Base-by-base conservation (phyloP, 2,888 invertebrate species). In the Villa cingulata region DNA sequence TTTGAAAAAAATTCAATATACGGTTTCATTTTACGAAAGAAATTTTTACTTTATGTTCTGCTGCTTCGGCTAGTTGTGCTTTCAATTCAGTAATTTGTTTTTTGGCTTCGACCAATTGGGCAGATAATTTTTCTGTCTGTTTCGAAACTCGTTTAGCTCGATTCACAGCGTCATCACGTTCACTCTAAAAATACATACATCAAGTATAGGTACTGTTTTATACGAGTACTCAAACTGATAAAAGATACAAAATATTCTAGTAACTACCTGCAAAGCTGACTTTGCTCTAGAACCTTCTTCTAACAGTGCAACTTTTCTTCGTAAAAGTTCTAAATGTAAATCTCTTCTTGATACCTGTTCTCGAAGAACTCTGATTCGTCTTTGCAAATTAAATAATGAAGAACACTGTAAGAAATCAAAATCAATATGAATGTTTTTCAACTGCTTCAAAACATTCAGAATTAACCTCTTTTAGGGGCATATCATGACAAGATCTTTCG, bases 331-430 rank as follows among this genome's bases (percentile, higher is more conserved):
- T 61, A 94, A 71, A 64, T 95, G 94, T 37, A 94, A 74, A 63
- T 95, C 95, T 59, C 91, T 83, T 48, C 91, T 79, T 62, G 92
- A 91, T 29, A 94, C 73, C 65, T 95, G 92, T 63, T 94, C 94
- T 43, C 91, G 76, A 15, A 92, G 70, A 9, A 85, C 84, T 55
- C 90, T 79, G 36, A 90, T 82, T 53, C 91, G 77, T 51, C 91
- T 75, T 68, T 94, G 92, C 37, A 94, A 45, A 62, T 88, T 89
- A 67, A 92, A 91, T 44, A 89, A 84, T n/a, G 86, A 80, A 9
- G 83, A 83, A 20, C 86, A 86, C 86, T 87, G 70, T 38, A 66
- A 66, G 16, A 43, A 37, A 14, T 32, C 7, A 45, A n/a, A 32
- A 20, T 37, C 1, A 20, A 45, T 42, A 18, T 19, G 37, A n/a